Base-by-base conservation (phyloP, 2,888 invertebrate genomes). In the Agrypnus murinus region DNA sequence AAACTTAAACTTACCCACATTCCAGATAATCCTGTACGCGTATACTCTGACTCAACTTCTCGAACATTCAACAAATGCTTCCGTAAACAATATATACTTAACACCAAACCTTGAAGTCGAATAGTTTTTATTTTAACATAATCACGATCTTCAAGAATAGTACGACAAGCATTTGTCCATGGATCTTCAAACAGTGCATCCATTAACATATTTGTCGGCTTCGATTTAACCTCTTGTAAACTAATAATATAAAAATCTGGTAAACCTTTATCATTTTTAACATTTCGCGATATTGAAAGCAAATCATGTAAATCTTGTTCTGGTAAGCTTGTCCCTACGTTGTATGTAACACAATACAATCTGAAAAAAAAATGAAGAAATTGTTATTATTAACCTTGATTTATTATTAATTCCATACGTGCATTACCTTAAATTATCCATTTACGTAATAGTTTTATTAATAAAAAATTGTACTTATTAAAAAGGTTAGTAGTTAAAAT, bases 11-110 rank as follows among this genome's bases (percentile, higher is more conserved):
- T 89, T 87, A 95, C 96, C 97, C 97, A 97, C 87, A 95, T 91
- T 65, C 97, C 98, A 31, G 93, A 93, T 72, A 97, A 89, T 1
- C 98, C 98, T 65, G 97, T 96, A 79, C 93, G 92, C 0, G 97
- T 97, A 78, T 93, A 95, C 81, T 94, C 93, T 1, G 94, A 91
- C 84, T 97, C 96, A 64, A 98, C 91, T 80, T 95, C 93, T 74
- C 95, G 88, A 50, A 97, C 85, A 86, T 93, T 92, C n/a, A 91
- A 87, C 3, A 98, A 86, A 86, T 96, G 95, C 79, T 91, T 91
- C 77, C 94, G 88, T 73, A 93, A 90, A 32, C 93, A 90, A 82
- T 94, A 97, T 10, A 95, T 88, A 62, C 93, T 89, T 14, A 97
- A 85, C 60, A 96, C 86, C 36, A 98, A 88, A 6, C 97, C 98